Base-by-base conservation (phyloP, 2,888 invertebrate species). In the Shargacucullia verbasci region DNA sequence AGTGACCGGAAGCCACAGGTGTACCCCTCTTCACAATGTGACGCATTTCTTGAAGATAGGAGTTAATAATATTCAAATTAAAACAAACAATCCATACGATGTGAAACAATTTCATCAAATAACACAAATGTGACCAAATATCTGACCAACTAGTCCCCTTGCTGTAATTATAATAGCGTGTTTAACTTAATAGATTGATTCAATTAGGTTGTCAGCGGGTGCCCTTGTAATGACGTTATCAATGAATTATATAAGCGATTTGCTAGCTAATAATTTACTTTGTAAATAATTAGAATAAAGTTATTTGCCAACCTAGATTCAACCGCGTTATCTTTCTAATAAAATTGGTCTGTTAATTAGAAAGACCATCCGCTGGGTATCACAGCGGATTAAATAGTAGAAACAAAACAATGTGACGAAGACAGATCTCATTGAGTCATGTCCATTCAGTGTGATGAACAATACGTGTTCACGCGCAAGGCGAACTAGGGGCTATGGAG, bases 1-100 rank as follows among this genome's bases (percentile, higher is more conserved):
- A 78, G 66, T 73, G 73, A 80, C 82, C 84, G 89, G 86, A 86
- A 78, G 81, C 60, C 73, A 77, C 89, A 88, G 88, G 92, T 90
- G 89, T 74, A 62, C 69, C 69, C 57, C 59, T 57, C 38, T 46
- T 54, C 55, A 62, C 29, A 20, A 50, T 33, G 46, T 52, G 34
- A 50, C 38, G 55, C 25, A 59, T 64, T 64, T 52, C 67, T 47
- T 65, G 25, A 48, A 60, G 61, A 52, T 48, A 35, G 29, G n/a
- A 41, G 9, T 34, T 25, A 44, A 38, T 5, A 4, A 13, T 29
- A 55, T 37, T 61, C 29, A 45, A 56, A 61, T 37, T 61, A 38
- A 48, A 56, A 61, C 48, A 55, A 61, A 61, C 37, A 49, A 31
- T 34, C 11, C 20, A 8, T 34, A 41, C 13, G 8, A 27, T 13